A percentile compares a stretch with the other conserved stretches of the same genome.
phyloP scores from a whole-genome alignment of 2,113 vertebrate species.

The Epinephelus cyanopodus region DNA sequence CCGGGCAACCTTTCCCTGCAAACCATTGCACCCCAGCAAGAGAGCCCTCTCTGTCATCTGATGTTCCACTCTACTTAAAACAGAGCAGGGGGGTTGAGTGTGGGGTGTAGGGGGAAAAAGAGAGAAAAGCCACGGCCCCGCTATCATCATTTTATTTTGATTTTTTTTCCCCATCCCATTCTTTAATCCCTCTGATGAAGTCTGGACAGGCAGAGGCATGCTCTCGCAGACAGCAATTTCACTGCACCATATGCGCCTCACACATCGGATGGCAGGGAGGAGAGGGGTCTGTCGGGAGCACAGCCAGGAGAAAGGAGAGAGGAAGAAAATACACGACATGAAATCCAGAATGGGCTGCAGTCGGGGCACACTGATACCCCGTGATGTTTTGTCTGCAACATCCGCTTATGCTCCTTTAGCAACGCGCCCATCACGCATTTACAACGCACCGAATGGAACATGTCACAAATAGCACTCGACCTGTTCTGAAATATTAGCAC shows the following conservation, averaged over 20 bases:
- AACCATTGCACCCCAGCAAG: conserved; percentile 72
- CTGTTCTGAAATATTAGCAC: conserved; percentile 39
- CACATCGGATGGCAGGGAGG: conserved; percentile 93
- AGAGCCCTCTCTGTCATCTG: conserved; percentile 90
- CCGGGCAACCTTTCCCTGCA: conserved; percentile 68
- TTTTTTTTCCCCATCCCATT: conserved; percentile 90
- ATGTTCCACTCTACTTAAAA: conserved; percentile 88
- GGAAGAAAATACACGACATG: conserved; percentile 77
- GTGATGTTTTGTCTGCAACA: conserved; percentile 51
- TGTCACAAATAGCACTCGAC: conserved; percentile 31
- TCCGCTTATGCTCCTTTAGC: conserved; percentile 44
- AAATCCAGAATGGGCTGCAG: conserved; percentile 73
- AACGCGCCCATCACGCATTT: conserved; percentile 28
- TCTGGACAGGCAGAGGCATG: conserved; percentile 99
- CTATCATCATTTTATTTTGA: conserved; percentile 91
- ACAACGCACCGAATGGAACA: conserved; percentile 3
- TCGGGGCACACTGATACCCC: conserved; percentile 53
- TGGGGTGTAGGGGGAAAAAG: conserved; percentile 66
- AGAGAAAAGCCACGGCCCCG: conserved; percentile 75
- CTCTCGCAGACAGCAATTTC: conserved; percentile 99
- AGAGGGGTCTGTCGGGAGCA: conserved; percentile 95
- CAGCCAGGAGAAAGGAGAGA: conserved; percentile 85
- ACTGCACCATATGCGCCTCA: conserved; percentile 97
- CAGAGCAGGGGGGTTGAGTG: conserved; percentile 76
- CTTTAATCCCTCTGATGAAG: conserved; percentile 99